These are phyloP conservation scores for Aelia acuminata DNA, from an alignment of 2,888 invertebrate species.

Conservation along the genomic window DNA sequence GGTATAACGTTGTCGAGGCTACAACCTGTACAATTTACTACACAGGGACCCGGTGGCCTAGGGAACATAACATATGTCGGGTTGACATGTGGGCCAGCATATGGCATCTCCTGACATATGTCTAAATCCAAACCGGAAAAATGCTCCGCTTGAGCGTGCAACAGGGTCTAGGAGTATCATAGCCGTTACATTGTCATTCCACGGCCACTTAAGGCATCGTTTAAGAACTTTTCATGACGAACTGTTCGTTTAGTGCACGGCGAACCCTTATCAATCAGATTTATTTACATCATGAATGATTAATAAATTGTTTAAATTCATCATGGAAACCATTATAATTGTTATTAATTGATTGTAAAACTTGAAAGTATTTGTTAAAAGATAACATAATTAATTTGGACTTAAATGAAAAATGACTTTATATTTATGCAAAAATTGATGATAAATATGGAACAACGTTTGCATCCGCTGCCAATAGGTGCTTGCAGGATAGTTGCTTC, in stretches of 20 bases:
- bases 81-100: constrained; percentile 54
- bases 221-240: background rate
- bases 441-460: no score
- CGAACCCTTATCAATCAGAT: background rate
- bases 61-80: constrained; percentile 51
- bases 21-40: constrained; percentile 48
- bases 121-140: constrained; percentile 53
- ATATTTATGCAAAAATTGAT: no score
- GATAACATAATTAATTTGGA: no score
- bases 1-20: background rate
- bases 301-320: no score
- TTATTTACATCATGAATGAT: background rate
- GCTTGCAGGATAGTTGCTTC: no score
- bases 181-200: constrained; percentile 15
- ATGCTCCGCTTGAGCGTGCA: background rate
- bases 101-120: constrained; percentile 50
- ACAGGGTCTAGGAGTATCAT: background rate
- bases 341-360: no score
- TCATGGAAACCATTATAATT: no score
- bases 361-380: no score
- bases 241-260: background rate
- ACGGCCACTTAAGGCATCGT: background rate
- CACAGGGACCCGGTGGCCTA: constrained; percentile 27
- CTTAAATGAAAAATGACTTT: no score
- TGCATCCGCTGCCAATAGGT: no score